Percentiles rank a stretch among this genome's conserved stretches.
Conservation (phyloP, 92 coral and sea anemone genomes). For the Epizoanthus fatuus region DNA sequence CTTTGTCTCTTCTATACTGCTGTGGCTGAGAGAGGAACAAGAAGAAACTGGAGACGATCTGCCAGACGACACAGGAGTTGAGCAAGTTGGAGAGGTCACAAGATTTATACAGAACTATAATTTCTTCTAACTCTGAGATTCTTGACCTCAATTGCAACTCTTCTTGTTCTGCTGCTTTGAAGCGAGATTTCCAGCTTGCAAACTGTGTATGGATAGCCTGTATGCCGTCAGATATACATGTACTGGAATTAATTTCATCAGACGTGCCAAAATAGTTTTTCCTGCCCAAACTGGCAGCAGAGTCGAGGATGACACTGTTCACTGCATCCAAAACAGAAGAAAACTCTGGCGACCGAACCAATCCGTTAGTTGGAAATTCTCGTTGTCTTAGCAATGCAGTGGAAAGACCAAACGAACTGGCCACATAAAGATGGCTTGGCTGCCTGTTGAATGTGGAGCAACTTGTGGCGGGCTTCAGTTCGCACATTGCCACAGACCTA, state of each 20-base stretch:
- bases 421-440: conserved; percentile 40
- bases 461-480: conserved; percentile 43
- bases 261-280: conserved; percentile 11
- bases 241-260: too few relatives aligned
- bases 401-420: conserved; percentile 51
- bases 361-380: conserved; percentile 23
- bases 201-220: too few relatives aligned
- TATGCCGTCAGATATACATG: too few relatives aligned
- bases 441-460: conserved; percentile 35
- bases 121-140: too few relatives aligned
- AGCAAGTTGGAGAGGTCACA: too few relatives aligned
- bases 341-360: conserved; percentile 12
- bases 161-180: too few relatives aligned
- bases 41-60: too few relatives aligned
- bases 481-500: conserved; percentile 7
- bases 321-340: conserved; percentile 11
- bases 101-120: too few relatives aligned
- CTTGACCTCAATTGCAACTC: too few relatives aligned
- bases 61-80: too few relatives aligned
- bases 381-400: conserved; percentile 43
- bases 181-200: too few relatives aligned
- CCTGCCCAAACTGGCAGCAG: conserved; percentile 41
- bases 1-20: neutral
- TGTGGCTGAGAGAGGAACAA: too few relatives aligned
- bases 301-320: conserved; percentile 27